These are phyloP conservation scores for Psammodynastes pulverulentus DNA, from an alignment of 2,113 vertebrate genomes.

Conservation along the genomic window DNA sequence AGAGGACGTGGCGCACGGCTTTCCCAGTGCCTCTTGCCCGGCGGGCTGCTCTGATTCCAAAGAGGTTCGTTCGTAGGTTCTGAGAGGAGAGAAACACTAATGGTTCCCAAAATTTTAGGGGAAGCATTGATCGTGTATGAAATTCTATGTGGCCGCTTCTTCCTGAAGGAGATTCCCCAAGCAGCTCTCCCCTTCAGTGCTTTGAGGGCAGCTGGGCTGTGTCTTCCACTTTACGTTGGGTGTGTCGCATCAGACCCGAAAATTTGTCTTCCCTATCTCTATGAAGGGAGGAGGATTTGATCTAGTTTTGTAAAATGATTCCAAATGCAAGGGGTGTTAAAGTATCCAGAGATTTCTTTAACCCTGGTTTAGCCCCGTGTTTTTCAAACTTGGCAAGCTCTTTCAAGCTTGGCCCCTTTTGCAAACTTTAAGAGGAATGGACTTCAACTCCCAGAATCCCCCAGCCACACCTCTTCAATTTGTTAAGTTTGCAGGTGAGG, in stretches of 20 bases:
- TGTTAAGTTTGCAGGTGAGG: background rate
- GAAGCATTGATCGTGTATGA: background rate
- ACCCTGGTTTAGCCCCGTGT: background rate
- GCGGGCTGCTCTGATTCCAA: background rate
- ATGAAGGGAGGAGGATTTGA: background rate
- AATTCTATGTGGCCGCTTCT: background rate
- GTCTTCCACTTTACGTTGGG: background rate
- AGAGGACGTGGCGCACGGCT: rapidly evolving
- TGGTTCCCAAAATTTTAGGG: background rate
- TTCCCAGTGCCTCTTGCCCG: too few species aligned
- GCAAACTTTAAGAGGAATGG: background rate
- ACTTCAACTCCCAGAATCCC: background rate
- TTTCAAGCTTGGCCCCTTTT: background rate
- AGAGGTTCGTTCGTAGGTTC: background rate
- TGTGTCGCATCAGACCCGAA: background rate
- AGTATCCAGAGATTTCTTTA: background rate
- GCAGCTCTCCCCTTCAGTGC: background rate
- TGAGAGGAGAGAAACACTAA: background rate
- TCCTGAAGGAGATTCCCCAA: background rate
- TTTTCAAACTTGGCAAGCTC: background rate
- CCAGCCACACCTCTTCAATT: background rate
- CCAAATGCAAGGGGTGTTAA: background rate
- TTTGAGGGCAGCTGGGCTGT: background rate
- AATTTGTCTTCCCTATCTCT: background rate
- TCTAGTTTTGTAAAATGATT: background rate